These are phyloP conservation scores for Agonopterix arenella DNA, from an alignment of 2,888 invertebrate genomes.

Conservation along the genomic window DNA sequence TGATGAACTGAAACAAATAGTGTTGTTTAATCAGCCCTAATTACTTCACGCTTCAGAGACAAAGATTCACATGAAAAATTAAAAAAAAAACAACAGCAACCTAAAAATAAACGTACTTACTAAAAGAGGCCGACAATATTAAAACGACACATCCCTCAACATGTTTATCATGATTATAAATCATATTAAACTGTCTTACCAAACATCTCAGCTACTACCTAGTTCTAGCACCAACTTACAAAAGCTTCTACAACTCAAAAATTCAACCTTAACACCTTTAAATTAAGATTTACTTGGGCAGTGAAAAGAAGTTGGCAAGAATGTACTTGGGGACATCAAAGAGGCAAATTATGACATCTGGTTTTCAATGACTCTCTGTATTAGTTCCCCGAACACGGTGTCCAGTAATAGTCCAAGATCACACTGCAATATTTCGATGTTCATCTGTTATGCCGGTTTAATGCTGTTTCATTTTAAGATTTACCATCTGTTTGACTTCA, in stretches of 20 bases:
- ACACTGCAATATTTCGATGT: too few relatives aligned
- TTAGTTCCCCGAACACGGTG: conserved; percentile 20
- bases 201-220: conserved; percentile 11
- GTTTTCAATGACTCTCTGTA: conserved; percentile 27
- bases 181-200: conserved; percentile 27
- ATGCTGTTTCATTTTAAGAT: too few relatives aligned
- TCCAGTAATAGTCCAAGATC: too few relatives aligned
- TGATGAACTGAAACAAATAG: too few relatives aligned
- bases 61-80: conserved; percentile 2
- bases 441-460: too few relatives aligned
- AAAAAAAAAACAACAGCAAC: not conserved
- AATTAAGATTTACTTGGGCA: not conserved
- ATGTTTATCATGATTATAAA: conserved; percentile 43
- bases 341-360: conserved; percentile 38
- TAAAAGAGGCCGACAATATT: conserved; percentile 6
- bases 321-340: conserved; percentile 28
- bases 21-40: not conserved
- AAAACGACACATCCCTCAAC: conserved; percentile 44
- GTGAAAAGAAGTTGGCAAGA: conserved; percentile 11
- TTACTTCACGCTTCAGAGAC: not conserved
- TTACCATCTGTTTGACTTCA: too few relatives aligned
- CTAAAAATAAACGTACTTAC: conserved; percentile 1
- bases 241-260: not conserved
- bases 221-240: conserved; percentile 2
- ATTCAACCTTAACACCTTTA: not conserved